Evolutionary conservation across 2,888 invertebrate species (phyloP), one percentile per base, ranked within the genome.

Genomic region (Cosmia trapezina): DNA sequence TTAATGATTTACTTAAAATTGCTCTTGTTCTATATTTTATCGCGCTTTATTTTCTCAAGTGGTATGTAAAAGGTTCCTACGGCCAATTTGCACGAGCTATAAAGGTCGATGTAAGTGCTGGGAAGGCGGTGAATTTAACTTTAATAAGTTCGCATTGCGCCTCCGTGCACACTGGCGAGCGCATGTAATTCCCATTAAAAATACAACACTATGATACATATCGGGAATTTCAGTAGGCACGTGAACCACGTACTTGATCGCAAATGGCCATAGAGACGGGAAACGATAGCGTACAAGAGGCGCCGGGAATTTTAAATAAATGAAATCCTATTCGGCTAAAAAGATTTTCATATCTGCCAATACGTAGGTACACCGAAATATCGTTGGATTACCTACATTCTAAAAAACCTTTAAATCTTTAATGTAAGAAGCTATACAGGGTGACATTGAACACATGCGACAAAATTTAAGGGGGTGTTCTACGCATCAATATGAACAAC

Each of bases 121-220:
- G 83, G 78, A 87, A 82, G 73, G 76, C 87, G 86, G 81, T 87
- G 90, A 92, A 93, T 94, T 91, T 92, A 94, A 93, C 89, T 93
- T 94, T 94, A 94, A 94, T 94, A 92, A 92, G 91, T 91, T 93
- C 93, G 93, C 91, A 92, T 84, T 93, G 92, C 93, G 92, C 91
- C 89, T 88, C 75, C 63, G 76, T 86, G 86, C 87, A 89, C 83
- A 87, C 67, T 70, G 66, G 70, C 77, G 60, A 60, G 83, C 79
- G 84, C 80, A 87, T 83, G 85, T 87, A 88, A 89, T 89, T 83
- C 83, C 67, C 82, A 85, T 87, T 87, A 89, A 89, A 89, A 89
- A 89, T 87, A 85, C 85, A 90, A 85, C 83, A 88, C 76, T 57
- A 73, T 70, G 71, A 83, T 82, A 76, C 75, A 77, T 83, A 82